Conservation (phyloP, 2,888 invertebrate genomes). For the Macrophya annulata region DNA sequence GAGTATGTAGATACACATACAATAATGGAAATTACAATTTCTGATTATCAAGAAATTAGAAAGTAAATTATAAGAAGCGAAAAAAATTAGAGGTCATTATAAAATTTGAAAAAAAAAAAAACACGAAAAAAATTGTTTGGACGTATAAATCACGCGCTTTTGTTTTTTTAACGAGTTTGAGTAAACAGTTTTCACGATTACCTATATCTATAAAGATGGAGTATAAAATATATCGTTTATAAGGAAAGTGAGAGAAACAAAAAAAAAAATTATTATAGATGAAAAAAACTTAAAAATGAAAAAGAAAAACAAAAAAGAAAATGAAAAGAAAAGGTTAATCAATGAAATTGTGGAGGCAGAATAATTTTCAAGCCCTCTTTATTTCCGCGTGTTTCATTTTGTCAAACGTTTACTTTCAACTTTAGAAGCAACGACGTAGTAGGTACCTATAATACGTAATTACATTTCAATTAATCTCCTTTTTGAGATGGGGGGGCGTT, state of each 20-base stretch:
- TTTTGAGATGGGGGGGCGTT: conserved; percentile 4
- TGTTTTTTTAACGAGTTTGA: too few species aligned
- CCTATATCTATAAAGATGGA: too few species aligned
- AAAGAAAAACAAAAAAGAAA: not conserved
- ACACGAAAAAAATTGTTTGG: not conserved
- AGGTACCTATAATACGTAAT: not conserved
- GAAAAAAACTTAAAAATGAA: not conserved
- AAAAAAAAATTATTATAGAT: too few species aligned
- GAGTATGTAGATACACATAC: not conserved
- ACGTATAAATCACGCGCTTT: too few species aligned
- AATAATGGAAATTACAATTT: not conserved
- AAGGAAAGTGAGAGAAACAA: not conserved
- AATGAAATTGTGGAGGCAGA: not conserved
- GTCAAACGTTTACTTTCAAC: conserved; percentile 33
- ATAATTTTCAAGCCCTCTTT: not conserved
- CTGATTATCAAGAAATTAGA: not conserved
- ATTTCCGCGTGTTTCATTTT: conserved; percentile 11
- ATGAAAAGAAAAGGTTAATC: not conserved
- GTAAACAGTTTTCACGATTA: too few species aligned
- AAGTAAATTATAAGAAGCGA: not conserved
- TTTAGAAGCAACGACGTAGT: not conserved
- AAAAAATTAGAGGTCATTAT: not conserved
- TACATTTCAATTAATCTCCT: conserved; percentile 43
- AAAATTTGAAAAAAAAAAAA: not conserved
- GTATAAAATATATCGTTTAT: too few species aligned